Base-by-base conservation (phyloP, 2,888 invertebrate species). In the Lasioglossum morio region DNA sequence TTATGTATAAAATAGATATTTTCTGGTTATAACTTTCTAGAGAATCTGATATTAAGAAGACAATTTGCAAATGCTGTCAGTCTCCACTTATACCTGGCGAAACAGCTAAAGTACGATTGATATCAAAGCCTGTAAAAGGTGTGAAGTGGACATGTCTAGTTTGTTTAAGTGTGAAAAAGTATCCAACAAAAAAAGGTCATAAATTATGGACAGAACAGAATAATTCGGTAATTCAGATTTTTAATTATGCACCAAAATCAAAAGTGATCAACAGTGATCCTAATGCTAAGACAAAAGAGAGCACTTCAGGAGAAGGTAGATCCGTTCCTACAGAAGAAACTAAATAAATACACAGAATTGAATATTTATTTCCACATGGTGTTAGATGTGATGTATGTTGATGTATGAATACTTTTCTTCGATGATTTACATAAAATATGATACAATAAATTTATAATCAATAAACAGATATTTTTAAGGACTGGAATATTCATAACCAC, bases 21-120 rank as follows among this genome's bases (percentile, higher is more conserved):
- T 66, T 7, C 7, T 69, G n/a, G 40, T 40, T 37, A 69, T 4
- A 70, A 40, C 12, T 73, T 82, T 30, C 60, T 75, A 96, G 96
- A 87, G 96, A 96, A 90, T 96, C 96, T n/a, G 95, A 96, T 77
- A 93, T 97, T 66, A 97, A 97, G 91, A 95, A 96, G 77, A 96
- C 96, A 82, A 93, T 97, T 72, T 97, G 97, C 90, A 97, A 96
- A 92, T 96, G 95, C 87, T 97, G 97, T 89, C 95, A 96, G 77
- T 95, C 96, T 80, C 95, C 96, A 10, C 94, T 97, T 0, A 95
- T 96, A 69, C 94, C 96, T 43, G 96, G 96, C 46, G 94, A 96
- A 80, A 96, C 96, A 8, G 96, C 96, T 0, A 96, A 92, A 88
- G 95, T 96, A 88, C 95, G 96, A 89, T 92, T 96, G 19, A 95